A percentile compares a stretch with the other conserved stretches of the same genome.
phyloP scores from a whole-genome alignment of 2,797 vertebrate genomes.

The Carcharodon carcharias region DNA sequence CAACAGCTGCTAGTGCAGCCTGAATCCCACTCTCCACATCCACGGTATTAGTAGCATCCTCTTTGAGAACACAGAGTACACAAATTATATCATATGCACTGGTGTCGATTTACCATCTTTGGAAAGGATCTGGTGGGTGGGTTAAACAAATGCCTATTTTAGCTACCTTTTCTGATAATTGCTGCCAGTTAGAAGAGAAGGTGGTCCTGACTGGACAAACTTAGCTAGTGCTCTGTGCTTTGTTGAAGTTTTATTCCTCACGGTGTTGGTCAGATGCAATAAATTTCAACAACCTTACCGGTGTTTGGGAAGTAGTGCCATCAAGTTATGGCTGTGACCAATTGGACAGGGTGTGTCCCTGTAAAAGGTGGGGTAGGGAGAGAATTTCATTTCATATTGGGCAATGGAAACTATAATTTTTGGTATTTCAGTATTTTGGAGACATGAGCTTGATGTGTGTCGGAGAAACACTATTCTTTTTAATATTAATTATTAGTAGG shows the following conservation, averaged over 20 bases:
- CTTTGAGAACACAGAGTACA: neutral
- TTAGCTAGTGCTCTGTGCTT: neutral
- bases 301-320: neutral
- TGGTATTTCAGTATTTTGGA: neutral
- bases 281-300: neutral
- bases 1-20: neutral
- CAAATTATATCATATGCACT: neutral
- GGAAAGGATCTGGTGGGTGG: neutral
- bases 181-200: neutral
- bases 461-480: neutral
- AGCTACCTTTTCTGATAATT: neutral
- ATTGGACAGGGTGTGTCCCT: neutral
- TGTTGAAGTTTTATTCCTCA: neutral
- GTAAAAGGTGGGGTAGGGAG: neutral
- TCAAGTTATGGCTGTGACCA: neutral
- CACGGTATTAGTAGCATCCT: neutral
- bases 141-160: neutral
- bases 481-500: neutral
- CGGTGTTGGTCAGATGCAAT: neutral
- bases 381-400: neutral
- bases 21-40: neutral
- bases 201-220: neutral
- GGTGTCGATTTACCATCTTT: neutral
- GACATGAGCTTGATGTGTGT: neutral
- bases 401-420: neutral